Evolutionary conservation across 2,888 invertebrate genomes (phyloP).

Genomic region (Chrysodeixis includens): DNA sequence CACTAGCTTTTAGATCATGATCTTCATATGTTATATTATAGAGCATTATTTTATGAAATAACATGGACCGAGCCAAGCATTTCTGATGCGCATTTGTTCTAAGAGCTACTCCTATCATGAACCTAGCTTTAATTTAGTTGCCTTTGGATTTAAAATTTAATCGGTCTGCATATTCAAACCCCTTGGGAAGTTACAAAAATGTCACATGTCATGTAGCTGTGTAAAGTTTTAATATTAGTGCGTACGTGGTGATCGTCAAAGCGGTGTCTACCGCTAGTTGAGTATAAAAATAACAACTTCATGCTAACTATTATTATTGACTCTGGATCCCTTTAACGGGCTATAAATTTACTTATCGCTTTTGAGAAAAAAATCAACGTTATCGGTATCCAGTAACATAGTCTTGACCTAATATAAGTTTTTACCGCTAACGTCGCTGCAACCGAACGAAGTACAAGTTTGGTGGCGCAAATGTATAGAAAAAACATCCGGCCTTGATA

Average conservation of each 20-base stretch:
- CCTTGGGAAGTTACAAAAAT: too few relatives aligned
- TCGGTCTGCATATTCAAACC: too few relatives aligned
- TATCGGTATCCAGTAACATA: slow-evolving; percentile 79
- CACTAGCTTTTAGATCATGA: too few relatives aligned
- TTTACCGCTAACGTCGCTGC: slow-evolving; percentile 80
- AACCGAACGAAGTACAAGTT: slow-evolving; percentile 81
- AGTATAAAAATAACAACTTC: slow-evolving; percentile 47
- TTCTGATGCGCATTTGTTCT: too few relatives aligned
- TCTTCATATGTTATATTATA: too few relatives aligned
- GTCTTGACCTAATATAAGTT: slow-evolving; percentile 84
- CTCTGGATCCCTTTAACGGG: slow-evolving; percentile 59
- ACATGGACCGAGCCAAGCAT: too few relatives aligned
- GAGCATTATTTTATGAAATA: too few relatives aligned
- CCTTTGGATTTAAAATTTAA: too few relatives aligned
- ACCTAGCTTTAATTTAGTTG: too few relatives aligned
- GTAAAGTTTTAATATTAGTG: slow-evolving; percentile 9
- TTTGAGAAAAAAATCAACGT: slow-evolving; percentile 75
- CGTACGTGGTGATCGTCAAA: slow-evolving; percentile 12
- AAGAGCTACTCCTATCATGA: too few relatives aligned
- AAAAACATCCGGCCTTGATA: slow-evolving; percentile 89
- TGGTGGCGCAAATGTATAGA: slow-evolving; percentile 87
- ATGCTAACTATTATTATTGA: slow-evolving; percentile 62
- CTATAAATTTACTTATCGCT: slow-evolving; percentile 67
- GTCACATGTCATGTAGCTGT: too few relatives aligned
- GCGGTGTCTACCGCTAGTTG: slow-evolving; percentile 33